Evolutionary conservation across 37 sponge, comb jelly and placozoan genomes (phyloP), one percentile per base, ranked within the genome.

Genomic region (Corticium candelabrum): DNA sequence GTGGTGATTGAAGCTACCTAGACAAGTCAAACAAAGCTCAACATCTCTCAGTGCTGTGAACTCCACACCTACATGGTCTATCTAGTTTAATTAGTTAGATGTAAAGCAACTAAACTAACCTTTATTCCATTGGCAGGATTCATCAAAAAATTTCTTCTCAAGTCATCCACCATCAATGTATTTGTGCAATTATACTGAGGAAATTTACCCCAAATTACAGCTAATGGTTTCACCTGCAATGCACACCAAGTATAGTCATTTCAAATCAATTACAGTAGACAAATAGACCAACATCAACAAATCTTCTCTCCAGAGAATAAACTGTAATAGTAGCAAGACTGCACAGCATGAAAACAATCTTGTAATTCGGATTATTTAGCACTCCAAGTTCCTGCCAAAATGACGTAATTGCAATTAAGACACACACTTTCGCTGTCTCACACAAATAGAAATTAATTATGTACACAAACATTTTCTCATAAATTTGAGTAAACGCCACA

Each of bases 161-260:
- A 71, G 39, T 82, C 82, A 62, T 82, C 82, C 43, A 82, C 69
- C 2, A 82, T 75, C 35, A 82, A 68, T 3, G 82, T 69, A 38
- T 82, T 82, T 37, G 57, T 76, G 2, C 41, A 41, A 3, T 68
- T 68, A 35, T 68, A 82, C 69, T 76, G 82, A 2, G 50, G 41
- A 35, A 76, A 75, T 68, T 82, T 82, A 27, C 82, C 82, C 82
- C 82, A 82, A 21, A 82, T 11, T 3, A 82, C 82, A 77, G 76
- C 77, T 4, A 82, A 68, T 21, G 82, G 82, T 41, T 82, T 82
- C 34, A 41, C 40, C 77, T 43, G 56, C 11, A 43, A 43, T n/a
- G n/a, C n/a, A n/a, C n/a, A n/a, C n/a, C n/a, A n/a, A 43, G 5
- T 21, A 11, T 21, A 43, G 56, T 21, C 56, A 43, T 21, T 21